phyloP scores from a whole-genome alignment of 2,888 invertebrate species.

The Saturnia pavonia region DNA sequence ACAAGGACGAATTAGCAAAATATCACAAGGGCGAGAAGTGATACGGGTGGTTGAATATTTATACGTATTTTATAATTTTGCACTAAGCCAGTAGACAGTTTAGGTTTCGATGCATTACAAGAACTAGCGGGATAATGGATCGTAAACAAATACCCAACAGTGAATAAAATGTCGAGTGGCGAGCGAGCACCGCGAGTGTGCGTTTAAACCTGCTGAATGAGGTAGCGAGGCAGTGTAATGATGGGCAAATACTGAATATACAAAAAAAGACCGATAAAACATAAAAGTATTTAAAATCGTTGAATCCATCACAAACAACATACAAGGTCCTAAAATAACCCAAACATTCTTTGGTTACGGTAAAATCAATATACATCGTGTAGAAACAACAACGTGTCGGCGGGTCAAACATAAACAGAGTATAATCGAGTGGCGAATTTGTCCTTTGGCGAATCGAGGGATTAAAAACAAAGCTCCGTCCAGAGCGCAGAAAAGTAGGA shows the following conservation, averaged over 20 bases:
- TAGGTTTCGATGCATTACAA: no score
- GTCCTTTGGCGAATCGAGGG: constrained; percentile 27
- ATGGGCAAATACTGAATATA: background rate
- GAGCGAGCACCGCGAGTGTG: no score
- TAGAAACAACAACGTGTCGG: constrained; percentile 14
- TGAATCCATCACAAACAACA: background rate
- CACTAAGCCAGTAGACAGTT: no score
- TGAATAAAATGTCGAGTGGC: no score
- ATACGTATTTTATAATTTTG: no score
- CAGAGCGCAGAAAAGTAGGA: constrained; percentile 28
- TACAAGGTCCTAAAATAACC: constrained; percentile 2
- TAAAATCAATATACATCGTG: constrained; percentile 1
- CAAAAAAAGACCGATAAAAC: background rate
- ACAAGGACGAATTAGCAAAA: no score
- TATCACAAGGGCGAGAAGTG: no score
- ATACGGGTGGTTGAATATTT: no score
- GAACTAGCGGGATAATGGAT: no score
- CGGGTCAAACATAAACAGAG: background rate
- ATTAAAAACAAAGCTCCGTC: constrained; percentile 33
- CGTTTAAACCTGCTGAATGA: no score
- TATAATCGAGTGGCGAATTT: constrained; percentile 19
- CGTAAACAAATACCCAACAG: no score
- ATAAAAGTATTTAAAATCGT: background rate
- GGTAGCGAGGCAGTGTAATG: no score
- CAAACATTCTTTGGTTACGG: background rate